Evolutionary conservation across 2,113 vertebrate species (phyloP).

Genomic region (Psittacus erithacus): DNA sequence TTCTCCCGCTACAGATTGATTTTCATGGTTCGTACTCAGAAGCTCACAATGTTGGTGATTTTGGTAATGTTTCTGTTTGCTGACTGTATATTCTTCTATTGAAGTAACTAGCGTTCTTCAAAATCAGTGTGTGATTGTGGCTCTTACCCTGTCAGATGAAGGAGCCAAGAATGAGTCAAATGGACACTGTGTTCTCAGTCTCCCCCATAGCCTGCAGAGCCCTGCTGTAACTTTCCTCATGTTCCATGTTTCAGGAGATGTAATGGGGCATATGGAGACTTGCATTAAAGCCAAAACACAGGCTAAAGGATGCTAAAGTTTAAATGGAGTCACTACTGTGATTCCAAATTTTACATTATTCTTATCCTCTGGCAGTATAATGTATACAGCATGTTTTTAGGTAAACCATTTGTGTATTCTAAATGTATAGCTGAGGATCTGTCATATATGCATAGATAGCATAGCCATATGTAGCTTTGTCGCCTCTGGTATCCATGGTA

Average conservation of each 20-base stretch:
- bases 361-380: neutral
- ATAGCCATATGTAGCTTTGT: neutral
- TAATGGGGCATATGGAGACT: neutral
- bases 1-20: constrained; percentile 73
- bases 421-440: neutral
- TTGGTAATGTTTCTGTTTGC: constrained; percentile 72
- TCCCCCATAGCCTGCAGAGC: neutral
- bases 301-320: neutral
- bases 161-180: neutral
- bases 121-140: neutral
- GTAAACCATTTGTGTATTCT: neutral
- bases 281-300: neutral
- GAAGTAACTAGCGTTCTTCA: neutral
- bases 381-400: neutral
- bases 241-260: neutral
- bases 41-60: constrained; percentile 76
- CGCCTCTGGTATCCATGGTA: neutral
- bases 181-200: neutral
- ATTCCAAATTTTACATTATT: neutral
- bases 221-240: neutral
- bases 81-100: neutral
- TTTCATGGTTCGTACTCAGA: constrained; percentile 76
- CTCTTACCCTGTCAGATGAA: neutral
- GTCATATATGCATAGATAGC: neutral
- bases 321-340: neutral